Conservation (phyloP, 1,140 invertebrate genomes). For the Leptinotarsa lineolata region DNA sequence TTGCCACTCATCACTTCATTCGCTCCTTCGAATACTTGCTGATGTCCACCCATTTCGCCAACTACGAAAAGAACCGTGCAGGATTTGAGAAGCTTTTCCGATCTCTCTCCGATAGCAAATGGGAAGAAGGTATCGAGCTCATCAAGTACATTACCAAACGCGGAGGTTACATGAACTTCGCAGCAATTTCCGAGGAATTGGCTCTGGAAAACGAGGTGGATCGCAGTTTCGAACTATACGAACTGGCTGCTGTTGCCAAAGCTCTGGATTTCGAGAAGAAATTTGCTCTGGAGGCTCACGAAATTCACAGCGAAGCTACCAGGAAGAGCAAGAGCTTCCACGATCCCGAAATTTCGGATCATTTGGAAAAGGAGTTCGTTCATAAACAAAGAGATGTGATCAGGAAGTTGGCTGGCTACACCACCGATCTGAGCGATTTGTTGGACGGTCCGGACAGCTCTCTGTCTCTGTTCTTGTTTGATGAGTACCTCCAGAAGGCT, state of each 20-base stretch:
- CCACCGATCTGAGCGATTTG: constrained; percentile 71
- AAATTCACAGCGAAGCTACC: constrained; percentile 65
- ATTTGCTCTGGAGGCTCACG: constrained; percentile 68
- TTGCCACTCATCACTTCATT: constrained; percentile 67
- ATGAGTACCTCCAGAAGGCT: constrained; percentile 74
- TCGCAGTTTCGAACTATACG: constrained; percentile 59
- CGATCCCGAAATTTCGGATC: constrained; percentile 73
- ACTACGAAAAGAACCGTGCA: constrained; percentile 73
- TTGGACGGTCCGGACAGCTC: constrained; percentile 63
- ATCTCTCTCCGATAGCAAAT: constrained; percentile 73
- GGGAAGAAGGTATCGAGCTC: constrained; percentile 73
- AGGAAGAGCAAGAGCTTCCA: constrained; percentile 59
- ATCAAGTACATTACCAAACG: constrained; percentile 77
- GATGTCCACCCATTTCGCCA: constrained; percentile 76
- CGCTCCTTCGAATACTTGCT: constrained; percentile 75
- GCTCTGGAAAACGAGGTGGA: constrained; percentile 43
- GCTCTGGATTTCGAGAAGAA: constrained; percentile 76
- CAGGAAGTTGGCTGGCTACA: constrained; percentile 71
- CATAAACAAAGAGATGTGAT: constrained; percentile 68
- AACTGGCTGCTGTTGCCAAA: constrained; percentile 72
- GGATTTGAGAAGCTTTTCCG: constrained; percentile 78
- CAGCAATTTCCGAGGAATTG: constrained; percentile 37
- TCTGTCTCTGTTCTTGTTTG: constrained; percentile 72
- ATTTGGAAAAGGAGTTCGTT: constrained; percentile 75
- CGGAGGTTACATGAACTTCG: constrained; percentile 64